phyloP scores from a whole-genome alignment of 2,888 invertebrate genomes.

The Pollenia labialis region DNA sequence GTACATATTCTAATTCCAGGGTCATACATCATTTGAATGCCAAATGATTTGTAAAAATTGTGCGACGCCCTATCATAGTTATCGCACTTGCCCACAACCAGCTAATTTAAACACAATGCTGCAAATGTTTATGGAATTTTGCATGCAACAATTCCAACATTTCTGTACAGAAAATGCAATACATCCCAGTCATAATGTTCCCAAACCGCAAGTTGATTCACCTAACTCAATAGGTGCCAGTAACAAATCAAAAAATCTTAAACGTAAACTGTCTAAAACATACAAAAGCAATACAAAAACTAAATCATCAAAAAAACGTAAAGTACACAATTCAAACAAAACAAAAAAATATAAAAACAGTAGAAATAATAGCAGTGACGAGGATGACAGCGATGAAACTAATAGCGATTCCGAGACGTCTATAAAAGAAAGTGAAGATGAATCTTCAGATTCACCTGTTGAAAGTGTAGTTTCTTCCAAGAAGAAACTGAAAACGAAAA shows the following conservation, averaged over 20 bases:
- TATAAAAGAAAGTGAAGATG: constrained; percentile 56
- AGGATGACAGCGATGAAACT: constrained; percentile 55
- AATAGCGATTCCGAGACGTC: constrained; percentile 60
- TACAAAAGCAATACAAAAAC: constrained; percentile 70
- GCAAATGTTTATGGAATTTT: constrained; percentile 82
- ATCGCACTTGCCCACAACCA: constrained; percentile 80
- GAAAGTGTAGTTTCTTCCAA: constrained; percentile 56
- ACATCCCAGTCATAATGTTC: constrained; percentile 1
- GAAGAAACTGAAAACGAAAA: constrained; percentile 62
- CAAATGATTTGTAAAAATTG: constrained; percentile 82
- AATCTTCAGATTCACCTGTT: constrained; percentile 47
- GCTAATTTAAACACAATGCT: constrained; percentile 80
- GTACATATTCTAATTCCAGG: constrained; percentile 72
- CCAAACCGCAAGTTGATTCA: constrained; percentile 31
- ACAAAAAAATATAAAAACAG: constrained; percentile 66
- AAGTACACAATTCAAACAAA: constrained; percentile 50
- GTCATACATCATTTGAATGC: constrained; percentile 81
- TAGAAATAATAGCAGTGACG: constrained; percentile 54
- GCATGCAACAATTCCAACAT: constrained; percentile 78
- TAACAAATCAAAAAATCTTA: constrained; percentile 71
- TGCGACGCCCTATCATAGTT: constrained; percentile 78
- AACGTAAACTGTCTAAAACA: constrained; percentile 66
- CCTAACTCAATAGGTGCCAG: neutral
- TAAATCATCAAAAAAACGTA: constrained; percentile 62
- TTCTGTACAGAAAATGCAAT: constrained; percentile 75